Percentiles rank a stretch among this genome's conserved stretches.
Conservation (phyloP, 2,797 vertebrate species). For the Simalia tracyae region DNA sequence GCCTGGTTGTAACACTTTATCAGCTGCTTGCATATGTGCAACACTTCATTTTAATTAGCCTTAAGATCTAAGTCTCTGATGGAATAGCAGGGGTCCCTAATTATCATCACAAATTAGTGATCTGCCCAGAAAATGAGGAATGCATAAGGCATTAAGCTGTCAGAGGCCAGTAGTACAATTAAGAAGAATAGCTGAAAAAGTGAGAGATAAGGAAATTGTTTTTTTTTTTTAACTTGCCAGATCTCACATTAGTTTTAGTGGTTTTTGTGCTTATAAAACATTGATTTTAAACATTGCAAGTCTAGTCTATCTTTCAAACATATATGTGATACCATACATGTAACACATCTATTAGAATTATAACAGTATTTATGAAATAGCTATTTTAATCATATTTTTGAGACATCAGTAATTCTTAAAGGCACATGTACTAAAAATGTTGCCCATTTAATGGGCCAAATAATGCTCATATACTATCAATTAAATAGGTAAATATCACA, state of each 20-base stretch:
- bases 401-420: background rate
- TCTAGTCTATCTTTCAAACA: constrained; percentile 30
- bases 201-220: constrained; percentile 60
- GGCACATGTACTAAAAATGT: background rate
- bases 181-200: constrained; percentile 49
- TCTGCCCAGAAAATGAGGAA: constrained; percentile 66
- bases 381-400: constrained; percentile 41
- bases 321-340: background rate
- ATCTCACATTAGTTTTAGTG: constrained; percentile 39
- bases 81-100: constrained; percentile 65
- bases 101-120: constrained; percentile 71
- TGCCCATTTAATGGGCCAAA: too few relatives aligned
- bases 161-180: constrained; percentile 65
- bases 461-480: too few relatives aligned
- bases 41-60: constrained; percentile 73
- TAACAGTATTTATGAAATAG: background rate
- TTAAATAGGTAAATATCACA: too few relatives aligned
- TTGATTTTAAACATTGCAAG: constrained; percentile 12
- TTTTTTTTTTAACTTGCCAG: constrained; percentile 52
- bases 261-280: constrained; percentile 41
- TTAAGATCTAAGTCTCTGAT: constrained; percentile 63
- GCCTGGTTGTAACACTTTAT: constrained; percentile 51
- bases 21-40: constrained; percentile 46
- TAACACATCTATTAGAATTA: background rate
- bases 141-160: constrained; percentile 65